Conservation (phyloP, 2,113 vertebrate species). For the Gavia stellata region DNA sequence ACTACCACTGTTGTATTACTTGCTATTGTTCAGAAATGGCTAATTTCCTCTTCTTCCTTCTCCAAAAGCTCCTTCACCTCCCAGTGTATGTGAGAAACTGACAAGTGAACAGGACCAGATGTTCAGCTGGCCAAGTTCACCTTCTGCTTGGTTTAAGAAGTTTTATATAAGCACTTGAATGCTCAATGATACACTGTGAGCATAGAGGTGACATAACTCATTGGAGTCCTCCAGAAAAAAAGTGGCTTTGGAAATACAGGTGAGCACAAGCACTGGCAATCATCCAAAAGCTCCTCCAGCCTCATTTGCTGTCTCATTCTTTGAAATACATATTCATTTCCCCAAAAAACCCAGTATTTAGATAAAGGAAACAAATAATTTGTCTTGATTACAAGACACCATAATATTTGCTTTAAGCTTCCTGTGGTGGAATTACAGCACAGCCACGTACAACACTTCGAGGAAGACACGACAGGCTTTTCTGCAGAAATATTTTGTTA, state of each 20-base stretch:
- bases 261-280: background rate
- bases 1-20: rapidly evolving
- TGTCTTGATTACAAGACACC: constrained; percentile 1
- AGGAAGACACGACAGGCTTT: background rate
- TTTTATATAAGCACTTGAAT: constrained; percentile 14
- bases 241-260: background rate
- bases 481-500: background rate
- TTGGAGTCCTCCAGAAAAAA: background rate
- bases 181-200: background rate
- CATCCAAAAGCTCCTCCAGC: background rate
- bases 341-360: background rate
- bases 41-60: background rate
- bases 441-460: background rate
- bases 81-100: background rate
- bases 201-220: background rate
- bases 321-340: background rate
- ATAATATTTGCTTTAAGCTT: constrained; percentile 35
- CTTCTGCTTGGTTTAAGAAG: background rate
- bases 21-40: background rate
- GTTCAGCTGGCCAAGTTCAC: constrained; percentile 6
- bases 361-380: constrained; percentile 1
- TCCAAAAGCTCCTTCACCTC: background rate
- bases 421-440: background rate
- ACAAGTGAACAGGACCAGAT: constrained; percentile 7
- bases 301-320: constrained; percentile 31